phyloP scores from a whole-genome alignment of 2,113 vertebrate genomes.

The Boulengeromyrus knoepffleri region DNA sequence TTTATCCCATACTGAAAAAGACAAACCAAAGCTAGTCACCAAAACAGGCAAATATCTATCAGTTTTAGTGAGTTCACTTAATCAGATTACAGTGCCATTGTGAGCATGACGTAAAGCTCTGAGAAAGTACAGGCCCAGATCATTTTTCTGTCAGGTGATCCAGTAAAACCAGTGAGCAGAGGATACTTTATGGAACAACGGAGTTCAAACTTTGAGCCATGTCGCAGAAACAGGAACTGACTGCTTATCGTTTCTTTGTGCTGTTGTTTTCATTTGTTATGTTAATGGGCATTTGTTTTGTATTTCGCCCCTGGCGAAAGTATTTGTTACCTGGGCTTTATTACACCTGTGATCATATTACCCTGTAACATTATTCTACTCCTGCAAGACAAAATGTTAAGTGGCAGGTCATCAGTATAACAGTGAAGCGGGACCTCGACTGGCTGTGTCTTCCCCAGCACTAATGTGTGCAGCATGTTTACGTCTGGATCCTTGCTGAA shows the following conservation, averaged over 20 bases:
- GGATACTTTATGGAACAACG: not conserved
- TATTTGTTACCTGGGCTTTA: not conserved
- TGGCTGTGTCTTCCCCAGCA: slow-evolving; percentile 76
- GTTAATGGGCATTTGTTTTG: not conserved
- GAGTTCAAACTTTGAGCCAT: not conserved
- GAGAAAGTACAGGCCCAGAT: not conserved
- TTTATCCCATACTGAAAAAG: slow-evolving; percentile 79
- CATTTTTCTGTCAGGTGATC: not conserved
- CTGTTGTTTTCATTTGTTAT: not conserved
- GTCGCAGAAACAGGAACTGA: not conserved
- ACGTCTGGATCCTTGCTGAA: slow-evolving; percentile 86
- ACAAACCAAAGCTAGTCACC: slow-evolving; percentile 20
- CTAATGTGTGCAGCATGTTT: slow-evolving; percentile 82
- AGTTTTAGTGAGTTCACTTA: not conserved
- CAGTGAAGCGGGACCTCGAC: slow-evolving; percentile 64
- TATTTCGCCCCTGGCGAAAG: not conserved
- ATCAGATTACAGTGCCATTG: not conserved
- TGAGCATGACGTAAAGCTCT: not conserved
- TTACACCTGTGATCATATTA: not conserved
- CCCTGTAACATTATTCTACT: not conserved
- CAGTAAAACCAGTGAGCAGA: not conserved
- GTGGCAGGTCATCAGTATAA: not conserved
- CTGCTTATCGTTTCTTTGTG: not conserved
- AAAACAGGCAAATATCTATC: not conserved
- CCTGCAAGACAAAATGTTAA: not conserved